Evolutionary conservation across 2,797 vertebrate genomes (phyloP).

Genomic region (Onychomys leucogaster): DNA sequence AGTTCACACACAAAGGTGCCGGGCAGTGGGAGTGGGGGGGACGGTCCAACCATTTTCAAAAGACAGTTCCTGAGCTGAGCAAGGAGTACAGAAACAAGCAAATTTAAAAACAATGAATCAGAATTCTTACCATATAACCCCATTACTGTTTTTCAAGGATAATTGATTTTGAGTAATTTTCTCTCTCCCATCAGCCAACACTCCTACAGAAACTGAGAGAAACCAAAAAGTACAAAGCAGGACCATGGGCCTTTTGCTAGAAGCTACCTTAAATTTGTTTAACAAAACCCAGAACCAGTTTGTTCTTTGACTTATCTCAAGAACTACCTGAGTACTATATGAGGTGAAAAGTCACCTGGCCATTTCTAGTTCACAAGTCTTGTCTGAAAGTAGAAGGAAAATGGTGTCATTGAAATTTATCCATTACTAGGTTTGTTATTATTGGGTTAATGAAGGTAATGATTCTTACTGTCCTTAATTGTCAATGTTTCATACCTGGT

Average conservation of each 20-base stretch:
- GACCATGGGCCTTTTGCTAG: not conserved
- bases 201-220: slow-evolving; percentile 38
- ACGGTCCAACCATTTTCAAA: not conserved
- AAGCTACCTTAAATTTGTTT: slow-evolving; percentile 3
- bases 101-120: not conserved
- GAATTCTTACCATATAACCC: not conserved
- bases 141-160: not conserved
- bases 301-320: slow-evolving; percentile 27
- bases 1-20: not conserved
- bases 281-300: not conserved
- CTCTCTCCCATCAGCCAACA: not conserved
- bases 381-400: not conserved
- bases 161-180: not conserved
- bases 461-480: not conserved
- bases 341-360: not conserved
- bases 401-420: not conserved
- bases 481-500: slow-evolving; percentile 86
- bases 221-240: not conserved
- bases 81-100: not conserved
- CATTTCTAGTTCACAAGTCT: slow-evolving; percentile 2
- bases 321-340: not conserved
- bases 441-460: not conserved
- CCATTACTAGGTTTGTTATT: not conserved
- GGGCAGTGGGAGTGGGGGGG: not conserved
- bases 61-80: not conserved